phyloP scores from a whole-genome alignment of 2,888 invertebrate genomes.

The Hypsopygia costalis region DNA sequence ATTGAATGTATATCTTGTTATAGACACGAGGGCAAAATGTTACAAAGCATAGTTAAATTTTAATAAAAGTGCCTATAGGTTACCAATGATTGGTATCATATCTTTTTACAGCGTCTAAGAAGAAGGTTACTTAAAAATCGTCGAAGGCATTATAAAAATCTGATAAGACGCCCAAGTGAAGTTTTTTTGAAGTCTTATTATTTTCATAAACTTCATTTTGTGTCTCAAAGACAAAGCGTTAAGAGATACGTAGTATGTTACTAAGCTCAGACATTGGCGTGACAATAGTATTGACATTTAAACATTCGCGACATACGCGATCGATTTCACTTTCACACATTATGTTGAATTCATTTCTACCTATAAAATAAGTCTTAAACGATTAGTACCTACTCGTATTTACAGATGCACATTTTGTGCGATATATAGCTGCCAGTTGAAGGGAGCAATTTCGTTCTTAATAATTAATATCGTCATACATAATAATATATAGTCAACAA shows the following conservation, averaged over 20 bases:
- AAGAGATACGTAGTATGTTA: not conserved
- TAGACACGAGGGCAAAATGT: too few relatives aligned
- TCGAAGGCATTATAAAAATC: too few relatives aligned
- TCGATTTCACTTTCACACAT: slow-evolving; percentile 13
- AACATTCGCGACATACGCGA: slow-evolving; percentile 6
- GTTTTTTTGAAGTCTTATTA: not conserved
- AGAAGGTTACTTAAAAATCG: not conserved
- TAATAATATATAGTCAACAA: slow-evolving; percentile 47
- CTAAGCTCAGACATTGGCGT: slow-evolving; percentile 10
- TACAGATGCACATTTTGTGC: slow-evolving; percentile 64
- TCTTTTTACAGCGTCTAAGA: not conserved
- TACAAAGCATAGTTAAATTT: too few relatives aligned
- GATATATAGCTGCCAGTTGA: slow-evolving; percentile 68
- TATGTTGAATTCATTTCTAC: slow-evolving; percentile 53
- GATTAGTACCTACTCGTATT: slow-evolving; percentile 64
- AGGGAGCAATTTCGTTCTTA: slow-evolving; percentile 49
- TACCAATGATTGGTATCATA: not conserved
- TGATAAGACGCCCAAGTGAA: too few relatives aligned
- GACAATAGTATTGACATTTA: slow-evolving; percentile 1
- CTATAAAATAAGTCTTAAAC: slow-evolving; percentile 62
- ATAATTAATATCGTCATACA: slow-evolving; percentile 27
- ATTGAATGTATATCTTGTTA: too few relatives aligned
- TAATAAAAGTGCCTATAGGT: not conserved
- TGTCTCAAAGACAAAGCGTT: not conserved
- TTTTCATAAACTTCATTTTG: too few relatives aligned